Evolutionary conservation across 2,888 invertebrate genomes (phyloP).

Genomic region (Volucella bombylans): DNA sequence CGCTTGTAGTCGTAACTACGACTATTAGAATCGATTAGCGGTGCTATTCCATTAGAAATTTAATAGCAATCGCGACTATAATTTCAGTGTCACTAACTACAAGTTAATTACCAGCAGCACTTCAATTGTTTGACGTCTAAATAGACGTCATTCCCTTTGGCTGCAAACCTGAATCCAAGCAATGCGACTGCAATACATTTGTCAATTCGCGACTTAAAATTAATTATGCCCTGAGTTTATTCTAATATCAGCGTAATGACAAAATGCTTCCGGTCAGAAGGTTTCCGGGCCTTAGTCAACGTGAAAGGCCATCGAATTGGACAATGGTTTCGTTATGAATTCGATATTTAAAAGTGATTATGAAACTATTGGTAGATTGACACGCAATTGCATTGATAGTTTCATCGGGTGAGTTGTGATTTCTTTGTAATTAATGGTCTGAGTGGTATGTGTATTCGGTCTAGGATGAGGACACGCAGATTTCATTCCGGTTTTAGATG

Average conservation of each 20-base stretch:
- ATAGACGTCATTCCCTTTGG: conserved; percentile 26
- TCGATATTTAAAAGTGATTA: conserved; percentile 69
- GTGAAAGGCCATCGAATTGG: conserved; percentile 4
- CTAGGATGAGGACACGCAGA: not conserved
- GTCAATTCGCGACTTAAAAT: conserved; percentile 67
- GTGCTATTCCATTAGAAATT: not conserved
- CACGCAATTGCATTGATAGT: not conserved
- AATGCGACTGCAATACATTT: conserved; percentile 55
- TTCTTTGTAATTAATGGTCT: conserved; percentile 40
- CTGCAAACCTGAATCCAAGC: conserved; percentile 49
- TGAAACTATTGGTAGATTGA: conserved; percentile 46
- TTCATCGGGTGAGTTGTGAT: conserved; percentile 27
- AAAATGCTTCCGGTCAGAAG: conserved; percentile 58
- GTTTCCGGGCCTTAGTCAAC: conserved; percentile 8
- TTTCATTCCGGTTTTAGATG: not conserved
- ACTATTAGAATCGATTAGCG: not conserved
- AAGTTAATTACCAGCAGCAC: conserved; percentile 44
- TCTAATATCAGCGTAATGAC: conserved; percentile 69
- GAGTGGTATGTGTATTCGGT: not conserved
- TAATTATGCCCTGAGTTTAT: conserved; percentile 67
- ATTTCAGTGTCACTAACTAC: conserved; percentile 49
- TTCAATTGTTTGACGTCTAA: conserved; percentile 14
- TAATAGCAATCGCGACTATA: conserved; percentile 23
- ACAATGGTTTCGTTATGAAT: conserved; percentile 60
- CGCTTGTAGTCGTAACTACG: not conserved